Base-by-base conservation (phyloP, 2,797 vertebrate species). In the Crypturellus tataupa region DNA sequence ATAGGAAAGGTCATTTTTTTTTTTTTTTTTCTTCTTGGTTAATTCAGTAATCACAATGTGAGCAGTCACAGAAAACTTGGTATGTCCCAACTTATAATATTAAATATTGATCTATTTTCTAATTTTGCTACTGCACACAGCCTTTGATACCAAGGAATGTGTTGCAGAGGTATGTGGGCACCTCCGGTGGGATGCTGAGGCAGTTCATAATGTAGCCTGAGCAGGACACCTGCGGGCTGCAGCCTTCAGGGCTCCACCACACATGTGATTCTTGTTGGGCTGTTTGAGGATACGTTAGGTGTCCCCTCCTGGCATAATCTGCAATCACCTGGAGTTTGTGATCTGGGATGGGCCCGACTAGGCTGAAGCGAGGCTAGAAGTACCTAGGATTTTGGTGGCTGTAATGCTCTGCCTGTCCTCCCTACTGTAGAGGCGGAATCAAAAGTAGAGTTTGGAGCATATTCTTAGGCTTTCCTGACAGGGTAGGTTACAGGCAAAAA, bases 11-110 rank as follows among this genome's bases (percentile, higher is more conserved):
- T 80, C 27, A 59, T 18, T 77, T 90, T 89, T 80, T 65, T 92
- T 79, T 14, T 42, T 44, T 44, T 17, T 18, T 44, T 44, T 44
- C 42, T 44, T 44, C 17, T 44, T n/a, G 31, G 71, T 64, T 81
- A 91, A 86, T 83, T 95, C 56, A 51, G 92, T 76, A 96, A 83
- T 88, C 63, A 85, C 16, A 75, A 71, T 75, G 79, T 4, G 12
- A 90, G 46, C 6, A 31, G 12, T 16, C 1, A n/a, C 51, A 59
- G 9, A 23, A 79, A 60, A 39, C 3, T 1, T 11, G 21, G 25
- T 29, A 31, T 56, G 4, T 47, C 8, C 56, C 9, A 23, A 25
- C 4, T 49, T 18, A n/a, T 3, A 62, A 3, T 3, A 64, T 63
- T 4, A 64, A 25, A 39, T 85, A 70, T 91, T 78, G 19, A 49